Conservation (phyloP, 2,888 invertebrate species). For the Sicus ferrugineus region DNA sequence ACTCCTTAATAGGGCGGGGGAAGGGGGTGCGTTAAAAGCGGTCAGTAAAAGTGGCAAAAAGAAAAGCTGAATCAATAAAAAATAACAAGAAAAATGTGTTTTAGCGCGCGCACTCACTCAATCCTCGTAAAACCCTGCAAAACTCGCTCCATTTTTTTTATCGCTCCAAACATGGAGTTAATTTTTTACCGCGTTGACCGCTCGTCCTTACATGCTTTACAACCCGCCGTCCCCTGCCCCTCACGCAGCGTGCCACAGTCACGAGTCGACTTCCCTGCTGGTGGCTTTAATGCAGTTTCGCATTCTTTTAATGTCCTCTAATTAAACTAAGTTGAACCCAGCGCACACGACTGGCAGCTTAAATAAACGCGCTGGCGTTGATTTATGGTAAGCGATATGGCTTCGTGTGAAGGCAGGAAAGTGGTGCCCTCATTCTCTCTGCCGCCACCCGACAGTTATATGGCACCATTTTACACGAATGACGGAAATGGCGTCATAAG, state of each 20-base stretch:
- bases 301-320: slow-evolving; percentile 50
- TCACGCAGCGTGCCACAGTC: neutral
- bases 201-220: neutral
- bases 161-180: slow-evolving; percentile 17
- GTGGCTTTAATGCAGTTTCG: slow-evolving; percentile 44
- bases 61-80: neutral
- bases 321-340: slow-evolving; percentile 60
- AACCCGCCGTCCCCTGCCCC: no score
- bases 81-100: neutral
- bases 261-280: neutral
- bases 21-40: neutral
- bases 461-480: slow-evolving; percentile 7
- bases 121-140: slow-evolving; percentile 51
- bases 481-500: slow-evolving; percentile 46
- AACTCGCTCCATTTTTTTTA: slow-evolving; percentile 48
- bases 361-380: slow-evolving; percentile 46
- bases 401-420: neutral
- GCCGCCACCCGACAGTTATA: neutral
- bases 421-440: neutral
- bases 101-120: neutral
- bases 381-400: slow-evolving; percentile 50
- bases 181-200: slow-evolving; percentile 8
- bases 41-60: no score
- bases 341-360: slow-evolving; percentile 42
- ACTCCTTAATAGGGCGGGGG: neutral